These are phyloP conservation scores for Physocephala rufipes DNA, from an alignment of 2,888 invertebrate genomes.

Conservation along the genomic window DNA sequence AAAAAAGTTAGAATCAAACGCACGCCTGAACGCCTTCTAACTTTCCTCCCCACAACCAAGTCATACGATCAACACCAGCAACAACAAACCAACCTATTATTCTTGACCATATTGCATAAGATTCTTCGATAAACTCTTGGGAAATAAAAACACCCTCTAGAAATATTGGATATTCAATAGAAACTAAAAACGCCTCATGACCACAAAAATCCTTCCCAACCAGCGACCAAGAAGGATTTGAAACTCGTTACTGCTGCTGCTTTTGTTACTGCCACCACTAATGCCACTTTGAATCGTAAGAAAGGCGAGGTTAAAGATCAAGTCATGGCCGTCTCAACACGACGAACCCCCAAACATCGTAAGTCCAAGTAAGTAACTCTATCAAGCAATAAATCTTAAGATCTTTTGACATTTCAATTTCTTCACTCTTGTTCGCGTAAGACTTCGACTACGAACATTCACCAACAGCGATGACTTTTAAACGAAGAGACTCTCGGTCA, in stretches of 20 bases:
- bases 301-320: not conserved
- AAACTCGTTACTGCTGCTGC: conserved; percentile 21
- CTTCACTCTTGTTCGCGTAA: conserved; percentile 41
- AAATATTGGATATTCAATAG: conserved; percentile 16
- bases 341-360: conserved; percentile 19
- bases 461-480: conserved; percentile 6
- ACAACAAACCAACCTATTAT: not conserved
- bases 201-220: conserved; percentile 26
- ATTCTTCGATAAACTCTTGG: conserved; percentile 23
- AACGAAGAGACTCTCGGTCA: conserved; percentile 22
- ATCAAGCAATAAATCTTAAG: conserved; percentile 50
- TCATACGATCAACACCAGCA: not conserved
- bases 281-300: too few species aligned
- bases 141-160: conserved; percentile 31
- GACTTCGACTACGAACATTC: conserved; percentile 1
- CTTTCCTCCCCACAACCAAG: not conserved
- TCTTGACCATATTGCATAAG: conserved; percentile 24
- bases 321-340: not conserved
- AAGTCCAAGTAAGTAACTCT: conserved; percentile 38
- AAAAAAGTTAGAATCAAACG: too few species aligned
- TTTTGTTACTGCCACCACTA: too few species aligned
- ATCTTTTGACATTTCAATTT: conserved; percentile 53
- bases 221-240: conserved; percentile 31
- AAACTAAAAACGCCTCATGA: conserved; percentile 6
- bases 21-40: too few species aligned